These are phyloP conservation scores for Polyommatus icarus DNA, from an alignment of 2,888 invertebrate species.

Conservation along the genomic window DNA sequence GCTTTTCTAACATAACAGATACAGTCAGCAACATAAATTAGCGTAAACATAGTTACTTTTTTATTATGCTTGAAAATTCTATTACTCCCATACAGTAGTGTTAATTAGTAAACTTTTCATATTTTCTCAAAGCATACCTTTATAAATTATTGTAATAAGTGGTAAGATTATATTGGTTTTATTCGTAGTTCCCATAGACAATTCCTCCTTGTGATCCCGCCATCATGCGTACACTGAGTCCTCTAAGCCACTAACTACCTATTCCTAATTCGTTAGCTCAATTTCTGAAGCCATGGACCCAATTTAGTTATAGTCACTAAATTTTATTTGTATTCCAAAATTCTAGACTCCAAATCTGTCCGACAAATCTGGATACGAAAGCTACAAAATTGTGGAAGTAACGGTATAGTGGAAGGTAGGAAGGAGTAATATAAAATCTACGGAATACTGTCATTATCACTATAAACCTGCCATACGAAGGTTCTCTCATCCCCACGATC, in stretches of 20 bases:
- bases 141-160: background rate
- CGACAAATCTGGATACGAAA: constrained; percentile 20
- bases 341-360: background rate
- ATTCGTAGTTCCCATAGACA: constrained; percentile 7
- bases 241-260: constrained; percentile 43
- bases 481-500: background rate
- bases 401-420: background rate
- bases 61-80: no score
- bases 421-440: constrained; percentile 19
- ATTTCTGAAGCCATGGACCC: constrained; percentile 69
- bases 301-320: constrained; percentile 45
- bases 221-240: constrained; percentile 35
- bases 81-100: background rate
- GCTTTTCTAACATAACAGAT: no score
- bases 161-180: background rate
- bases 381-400: background rate
- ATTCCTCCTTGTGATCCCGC: background rate
- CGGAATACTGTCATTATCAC: constrained; percentile 23
- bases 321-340: constrained; percentile 26
- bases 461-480: constrained; percentile 13
- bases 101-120: background rate
- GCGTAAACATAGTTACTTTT: no score
- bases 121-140: background rate
- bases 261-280: constrained; percentile 69
- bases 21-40: no score